phyloP scores from a whole-genome alignment of 2,888 invertebrate genomes.

The Drosophila setosimentum region DNA sequence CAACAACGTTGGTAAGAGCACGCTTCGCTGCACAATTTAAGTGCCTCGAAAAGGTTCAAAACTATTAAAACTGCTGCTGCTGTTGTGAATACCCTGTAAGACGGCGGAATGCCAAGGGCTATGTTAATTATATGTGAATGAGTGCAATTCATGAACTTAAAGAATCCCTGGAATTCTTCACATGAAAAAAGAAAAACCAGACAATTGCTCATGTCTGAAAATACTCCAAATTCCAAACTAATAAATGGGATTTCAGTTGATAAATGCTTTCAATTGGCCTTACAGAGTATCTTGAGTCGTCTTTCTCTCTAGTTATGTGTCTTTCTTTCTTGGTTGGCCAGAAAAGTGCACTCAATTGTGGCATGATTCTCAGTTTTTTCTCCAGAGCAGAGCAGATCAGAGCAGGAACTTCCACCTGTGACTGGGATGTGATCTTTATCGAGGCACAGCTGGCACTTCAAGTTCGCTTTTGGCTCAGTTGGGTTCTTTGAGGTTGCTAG shows the following conservation, averaged over 20 bases:
- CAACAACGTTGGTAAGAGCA: conserved; percentile 50
- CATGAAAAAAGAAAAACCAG: neutral
- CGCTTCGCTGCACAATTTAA: conserved; percentile 76
- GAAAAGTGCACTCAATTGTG: conserved; percentile 73
- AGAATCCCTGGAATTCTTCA: conserved; percentile 4
- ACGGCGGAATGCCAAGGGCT: conserved; percentile 14
- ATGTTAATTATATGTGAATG: conserved; percentile 24
- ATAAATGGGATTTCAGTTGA: neutral
- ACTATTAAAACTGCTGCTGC: conserved; percentile 67
- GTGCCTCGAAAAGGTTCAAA: conserved; percentile 73
- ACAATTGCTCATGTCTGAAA: neutral
- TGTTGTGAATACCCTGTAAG: conserved; percentile 45
- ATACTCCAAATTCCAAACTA: conserved; percentile 1
- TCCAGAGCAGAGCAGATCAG: conserved; percentile 27
- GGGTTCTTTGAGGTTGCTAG: conserved; percentile 13
- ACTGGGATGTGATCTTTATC: conserved; percentile 76
- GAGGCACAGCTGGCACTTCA: conserved; percentile 66
- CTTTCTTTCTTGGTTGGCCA: conserved; percentile 5
- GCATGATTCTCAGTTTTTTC: conserved; percentile 61
- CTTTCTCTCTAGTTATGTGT: neutral
- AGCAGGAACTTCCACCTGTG: conserved; percentile 52
- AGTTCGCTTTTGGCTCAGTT: conserved; percentile 54
- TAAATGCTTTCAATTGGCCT: neutral
- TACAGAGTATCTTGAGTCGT: conserved; percentile 33
- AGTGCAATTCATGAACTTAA: neutral